A percentile compares a stretch with the other conserved stretches of the same genome.
These are phyloP conservation scores for Ornithorhynchus anatinus DNA, from an alignment of 2,113 vertebrate genomes.

Conservation along the genomic window DNA sequence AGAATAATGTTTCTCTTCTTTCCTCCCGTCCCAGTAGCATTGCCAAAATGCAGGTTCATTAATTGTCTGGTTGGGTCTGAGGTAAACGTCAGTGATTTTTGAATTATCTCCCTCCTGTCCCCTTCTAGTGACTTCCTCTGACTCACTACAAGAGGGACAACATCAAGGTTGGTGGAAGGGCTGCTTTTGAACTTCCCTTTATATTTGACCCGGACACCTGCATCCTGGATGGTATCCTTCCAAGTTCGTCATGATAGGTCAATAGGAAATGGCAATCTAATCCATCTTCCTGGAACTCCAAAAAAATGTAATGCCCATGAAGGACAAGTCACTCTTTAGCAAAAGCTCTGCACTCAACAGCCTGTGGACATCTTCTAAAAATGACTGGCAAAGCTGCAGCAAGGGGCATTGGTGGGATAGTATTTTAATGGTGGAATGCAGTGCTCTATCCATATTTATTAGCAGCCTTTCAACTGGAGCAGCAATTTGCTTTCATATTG, in stretches of 20 bases:
- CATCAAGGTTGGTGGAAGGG: constrained; percentile 59
- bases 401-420: constrained; percentile 14
- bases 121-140: constrained; percentile 49
- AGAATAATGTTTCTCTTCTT: neutral
- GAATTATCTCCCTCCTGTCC: constrained; percentile 33
- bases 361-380: constrained; percentile 20
- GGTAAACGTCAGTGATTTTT: neutral
- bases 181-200: constrained; percentile 69
- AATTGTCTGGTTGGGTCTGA: too few species aligned
- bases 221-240: constrained; percentile 76
- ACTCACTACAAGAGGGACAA: constrained; percentile 46
- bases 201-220: constrained; percentile 75
- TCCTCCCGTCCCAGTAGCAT: neutral
- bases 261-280: constrained; percentile 69
- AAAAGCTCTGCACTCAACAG: constrained; percentile 29
- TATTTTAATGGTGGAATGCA: constrained; percentile 36
- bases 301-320: constrained; percentile 53
- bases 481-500: constrained; percentile 24
- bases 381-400: constrained; percentile 2
- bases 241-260: constrained; percentile 71
- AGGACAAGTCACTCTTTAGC: constrained; percentile 51
- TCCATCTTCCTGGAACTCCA: constrained; percentile 63
- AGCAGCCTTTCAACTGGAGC: neutral
- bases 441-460: neutral
- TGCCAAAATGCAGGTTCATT: too few species aligned